Evolutionary conservation across 2,888 invertebrate species (phyloP).

Genomic region (Papilio demoleus): DNA sequence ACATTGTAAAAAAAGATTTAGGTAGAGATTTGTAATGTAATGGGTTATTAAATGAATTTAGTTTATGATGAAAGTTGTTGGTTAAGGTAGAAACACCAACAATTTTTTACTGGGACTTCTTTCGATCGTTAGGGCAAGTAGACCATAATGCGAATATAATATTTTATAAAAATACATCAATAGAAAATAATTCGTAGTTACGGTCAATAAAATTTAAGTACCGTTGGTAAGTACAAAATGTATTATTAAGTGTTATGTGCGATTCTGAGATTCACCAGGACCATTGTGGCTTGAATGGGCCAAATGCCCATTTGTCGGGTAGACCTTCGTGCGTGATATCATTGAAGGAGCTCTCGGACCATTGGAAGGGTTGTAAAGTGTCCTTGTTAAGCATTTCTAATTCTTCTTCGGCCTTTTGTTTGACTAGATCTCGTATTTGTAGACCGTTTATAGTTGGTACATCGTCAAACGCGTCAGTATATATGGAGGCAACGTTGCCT

Average conservation of each 20-base stretch:
- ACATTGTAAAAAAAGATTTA: neutral
- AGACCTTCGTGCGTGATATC: conserved; percentile 87
- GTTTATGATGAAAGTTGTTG: too few relatives aligned
- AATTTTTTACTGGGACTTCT: conserved; percentile 9
- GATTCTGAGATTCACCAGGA: conserved; percentile 77
- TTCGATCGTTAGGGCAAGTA: neutral
- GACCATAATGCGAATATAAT: neutral
- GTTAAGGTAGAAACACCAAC: neutral
- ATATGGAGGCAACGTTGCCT: conserved; percentile 71
- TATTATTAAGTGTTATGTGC: conserved; percentile 38
- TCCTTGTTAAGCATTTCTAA: conserved; percentile 66
- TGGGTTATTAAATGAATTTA: conserved; percentile 10
- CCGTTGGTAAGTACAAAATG: conserved; percentile 6
- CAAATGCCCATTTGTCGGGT: conserved; percentile 89
- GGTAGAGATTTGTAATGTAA: neutral
- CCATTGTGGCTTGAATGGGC: conserved; percentile 84
- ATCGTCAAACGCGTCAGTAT: conserved; percentile 74
- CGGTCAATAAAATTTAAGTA: conserved; percentile 25
- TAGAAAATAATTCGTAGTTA: neutral
- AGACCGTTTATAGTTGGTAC: conserved; percentile 66
- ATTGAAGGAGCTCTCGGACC: conserved; percentile 87
- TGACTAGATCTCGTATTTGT: conserved; percentile 70
- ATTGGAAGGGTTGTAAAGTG: conserved; percentile 85
- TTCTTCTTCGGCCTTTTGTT: conserved; percentile 68
- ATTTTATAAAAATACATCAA: neutral